These are phyloP conservation scores for Synergus itoensis DNA, from an alignment of 2,888 invertebrate genomes.

Conservation along the genomic window DNA sequence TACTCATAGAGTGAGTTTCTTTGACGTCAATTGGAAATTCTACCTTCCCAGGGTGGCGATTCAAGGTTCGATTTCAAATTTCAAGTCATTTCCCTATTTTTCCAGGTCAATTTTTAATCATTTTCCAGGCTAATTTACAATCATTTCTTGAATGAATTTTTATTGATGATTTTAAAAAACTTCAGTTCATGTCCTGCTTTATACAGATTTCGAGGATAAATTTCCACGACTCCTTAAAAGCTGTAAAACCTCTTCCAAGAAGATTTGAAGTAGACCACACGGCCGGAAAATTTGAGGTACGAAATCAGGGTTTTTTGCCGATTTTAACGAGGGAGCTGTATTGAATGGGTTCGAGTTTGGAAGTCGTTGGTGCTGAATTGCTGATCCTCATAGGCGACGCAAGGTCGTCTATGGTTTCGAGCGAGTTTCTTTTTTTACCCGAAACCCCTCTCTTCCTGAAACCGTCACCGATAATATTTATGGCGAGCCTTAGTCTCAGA, in stretches of 20 bases:
- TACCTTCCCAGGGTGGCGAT: too few relatives aligned
- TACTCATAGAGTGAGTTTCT: too few relatives aligned
- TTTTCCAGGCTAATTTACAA: too few relatives aligned
- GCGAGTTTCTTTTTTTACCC: constrained; percentile 43
- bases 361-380: constrained; percentile 49
- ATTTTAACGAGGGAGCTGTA: constrained; percentile 52
- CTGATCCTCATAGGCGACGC: constrained; percentile 50
- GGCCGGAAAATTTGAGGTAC: constrained; percentile 54
- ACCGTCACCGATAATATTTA: constrained; percentile 76
- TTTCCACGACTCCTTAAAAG: neutral
- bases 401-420: constrained; percentile 53
- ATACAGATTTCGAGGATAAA: too few relatives aligned
- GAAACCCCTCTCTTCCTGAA: constrained; percentile 45
- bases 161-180: too few relatives aligned
- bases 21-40: too few relatives aligned
- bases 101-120: too few relatives aligned
- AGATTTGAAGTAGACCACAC: neutral
- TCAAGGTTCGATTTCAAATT: too few relatives aligned
- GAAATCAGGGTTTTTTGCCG: constrained; percentile 55
- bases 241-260: neutral
- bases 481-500: constrained; percentile 67
- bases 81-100: too few relatives aligned
- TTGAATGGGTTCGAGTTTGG: constrained; percentile 56
- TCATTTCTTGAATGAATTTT: too few relatives aligned
- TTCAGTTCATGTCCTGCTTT: too few relatives aligned